Evolutionary conservation across 2,797 vertebrate species (phyloP).

Genomic region (Enteromius viviparus): DNA sequence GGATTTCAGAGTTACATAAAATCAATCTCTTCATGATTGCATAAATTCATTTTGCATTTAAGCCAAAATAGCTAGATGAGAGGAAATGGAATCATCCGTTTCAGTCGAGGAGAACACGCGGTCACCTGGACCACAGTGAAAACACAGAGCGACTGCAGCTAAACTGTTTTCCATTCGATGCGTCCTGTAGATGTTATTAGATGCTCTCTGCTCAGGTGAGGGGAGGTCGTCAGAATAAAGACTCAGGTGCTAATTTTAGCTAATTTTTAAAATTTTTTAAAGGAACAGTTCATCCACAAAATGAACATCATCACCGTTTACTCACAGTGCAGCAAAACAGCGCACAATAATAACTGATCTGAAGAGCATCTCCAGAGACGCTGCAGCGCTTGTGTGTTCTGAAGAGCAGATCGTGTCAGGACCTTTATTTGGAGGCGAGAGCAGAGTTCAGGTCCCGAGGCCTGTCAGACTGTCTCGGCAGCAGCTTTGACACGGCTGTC

Average conservation of each 20-base stretch:
- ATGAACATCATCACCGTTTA: too few species aligned
- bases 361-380: neutral
- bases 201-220: neutral
- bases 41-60: constrained; percentile 16
- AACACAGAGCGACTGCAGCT: too few species aligned
- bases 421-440: neutral
- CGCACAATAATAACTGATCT: neutral
- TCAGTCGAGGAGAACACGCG: neutral
- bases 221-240: neutral
- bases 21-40: constrained; percentile 35
- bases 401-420: neutral
- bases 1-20: constrained; percentile 42
- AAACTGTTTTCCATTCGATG: neutral
- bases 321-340: too few species aligned
- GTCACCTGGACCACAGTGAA: neutral
- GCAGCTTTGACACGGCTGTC: neutral
- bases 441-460: neutral
- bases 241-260: neutral
- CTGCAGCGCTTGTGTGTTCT: neutral
- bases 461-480: neutral
- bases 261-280: too few species aligned
- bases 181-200: neutral
- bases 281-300: neutral
- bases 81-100: neutral
- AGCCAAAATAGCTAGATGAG: constrained; percentile 10